Evolutionary conservation across 2,113 vertebrate genomes (phyloP).

Genomic region (Trochalopteron elliotii): DNA sequence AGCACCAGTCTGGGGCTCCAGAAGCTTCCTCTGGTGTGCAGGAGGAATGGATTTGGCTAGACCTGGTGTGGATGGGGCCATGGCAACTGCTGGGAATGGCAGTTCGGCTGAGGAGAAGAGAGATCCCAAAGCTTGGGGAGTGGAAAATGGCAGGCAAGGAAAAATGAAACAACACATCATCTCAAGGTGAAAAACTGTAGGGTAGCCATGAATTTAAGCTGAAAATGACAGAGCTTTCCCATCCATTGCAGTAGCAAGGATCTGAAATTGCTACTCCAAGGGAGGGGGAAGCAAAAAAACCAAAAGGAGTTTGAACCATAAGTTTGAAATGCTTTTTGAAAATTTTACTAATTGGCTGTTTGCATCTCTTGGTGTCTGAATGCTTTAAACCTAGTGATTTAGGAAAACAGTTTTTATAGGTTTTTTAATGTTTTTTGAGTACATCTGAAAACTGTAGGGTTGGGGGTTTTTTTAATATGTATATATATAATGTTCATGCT

Average conservation of each 20-base stretch:
- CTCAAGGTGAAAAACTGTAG: not conserved
- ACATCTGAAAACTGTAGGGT: not conserved
- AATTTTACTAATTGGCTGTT: not conserved
- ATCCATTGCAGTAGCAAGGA: not conserved
- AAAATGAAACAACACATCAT: not conserved
- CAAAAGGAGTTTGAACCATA: not conserved
- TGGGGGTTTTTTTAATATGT: too few relatives aligned
- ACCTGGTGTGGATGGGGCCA: not conserved
- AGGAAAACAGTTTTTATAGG: not conserved
- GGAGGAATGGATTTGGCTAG: not conserved
- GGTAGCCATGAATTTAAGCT: not conserved
- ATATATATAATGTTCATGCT: not conserved
- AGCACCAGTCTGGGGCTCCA: not conserved
- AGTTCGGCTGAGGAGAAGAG: fast-evolving
- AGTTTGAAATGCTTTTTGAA: not conserved
- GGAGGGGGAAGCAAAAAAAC: not conserved
- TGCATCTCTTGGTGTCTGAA: not conserved
- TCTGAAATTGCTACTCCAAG: not conserved
- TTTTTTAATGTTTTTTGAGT: not conserved
- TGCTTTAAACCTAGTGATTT: not conserved
- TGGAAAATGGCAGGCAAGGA: not conserved
- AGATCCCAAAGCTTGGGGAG: not conserved
- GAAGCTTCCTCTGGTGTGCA: not conserved
- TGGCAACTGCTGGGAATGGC: not conserved
- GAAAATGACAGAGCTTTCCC: not conserved